These are phyloP conservation scores for Atractosteus spatula DNA, from an alignment of 2,113 vertebrate species.

Conservation along the genomic window DNA sequence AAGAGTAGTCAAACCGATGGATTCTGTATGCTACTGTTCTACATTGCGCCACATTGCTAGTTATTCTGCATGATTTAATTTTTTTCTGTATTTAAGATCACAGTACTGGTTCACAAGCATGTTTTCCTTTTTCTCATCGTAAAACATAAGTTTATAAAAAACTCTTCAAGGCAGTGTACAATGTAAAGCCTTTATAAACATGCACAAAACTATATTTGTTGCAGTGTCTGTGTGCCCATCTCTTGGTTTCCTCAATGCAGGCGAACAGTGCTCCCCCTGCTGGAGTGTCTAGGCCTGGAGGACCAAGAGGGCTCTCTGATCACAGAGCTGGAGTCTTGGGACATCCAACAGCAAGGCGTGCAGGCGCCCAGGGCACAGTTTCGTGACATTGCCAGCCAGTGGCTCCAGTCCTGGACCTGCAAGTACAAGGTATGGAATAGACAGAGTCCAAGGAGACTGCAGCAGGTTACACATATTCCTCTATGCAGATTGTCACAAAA, in stretches of 20 bases:
- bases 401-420: conserved; percentile 50
- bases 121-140: too few relatives aligned
- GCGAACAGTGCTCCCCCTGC: conserved; percentile 18
- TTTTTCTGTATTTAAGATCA: conserved; percentile 28
- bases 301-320: conserved; percentile 45
- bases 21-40: too few relatives aligned
- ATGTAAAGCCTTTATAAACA: too few relatives aligned
- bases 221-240: background rate
- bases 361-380: conserved; percentile 31
- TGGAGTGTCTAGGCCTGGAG: conserved; percentile 40
- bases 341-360: conserved; percentile 11
- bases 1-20: too few relatives aligned
- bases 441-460: too few relatives aligned
- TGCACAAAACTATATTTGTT: background rate
- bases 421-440: conserved; percentile 48
- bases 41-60: too few relatives aligned
- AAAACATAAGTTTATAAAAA: too few relatives aligned
- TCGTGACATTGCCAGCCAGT: conserved; percentile 32
- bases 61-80: background rate
- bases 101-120: background rate
- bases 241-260: background rate
- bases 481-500: too few relatives aligned
- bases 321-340: conserved; percentile 44
- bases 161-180: too few relatives aligned
- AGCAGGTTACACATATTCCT: too few relatives aligned